These are phyloP conservation scores for Epinotia nisella DNA, from an alignment of 2,888 invertebrate genomes.

Conservation along the genomic window DNA sequence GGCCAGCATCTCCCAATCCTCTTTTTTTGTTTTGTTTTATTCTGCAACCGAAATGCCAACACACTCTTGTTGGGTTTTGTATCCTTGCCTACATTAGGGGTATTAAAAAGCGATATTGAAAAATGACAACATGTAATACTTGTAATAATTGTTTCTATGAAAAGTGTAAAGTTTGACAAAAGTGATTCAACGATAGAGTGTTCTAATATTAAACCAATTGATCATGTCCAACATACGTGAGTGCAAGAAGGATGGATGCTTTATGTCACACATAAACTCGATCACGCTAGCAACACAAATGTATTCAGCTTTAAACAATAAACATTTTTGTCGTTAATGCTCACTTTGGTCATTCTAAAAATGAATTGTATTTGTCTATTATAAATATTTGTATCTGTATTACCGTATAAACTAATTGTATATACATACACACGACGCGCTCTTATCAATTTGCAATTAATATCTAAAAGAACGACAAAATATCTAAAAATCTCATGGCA, in stretches of 20 bases:
- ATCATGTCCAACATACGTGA: no score
- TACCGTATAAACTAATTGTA: not conserved
- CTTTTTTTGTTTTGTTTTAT: slow-evolving; percentile 51
- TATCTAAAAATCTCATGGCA: no score
- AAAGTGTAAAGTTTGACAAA: slow-evolving; percentile 70
- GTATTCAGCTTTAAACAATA: not conserved
- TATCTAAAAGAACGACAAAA: not conserved
- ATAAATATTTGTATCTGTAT: not conserved
- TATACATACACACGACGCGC: not conserved
- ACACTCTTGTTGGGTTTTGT: slow-evolving; percentile 66
- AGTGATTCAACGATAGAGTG: slow-evolving; percentile 45
- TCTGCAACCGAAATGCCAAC: slow-evolving; percentile 43
- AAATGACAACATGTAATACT: slow-evolving; percentile 25
- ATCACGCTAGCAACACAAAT: no score
- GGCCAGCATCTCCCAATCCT: slow-evolving; percentile 50
- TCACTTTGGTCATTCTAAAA: slow-evolving; percentile 20
- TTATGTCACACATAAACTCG: no score
- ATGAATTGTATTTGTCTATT: not conserved
- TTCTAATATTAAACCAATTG: not conserved
- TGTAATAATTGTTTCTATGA: slow-evolving; percentile 55
- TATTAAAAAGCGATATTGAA: not conserved
- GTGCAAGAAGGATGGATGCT: no score
- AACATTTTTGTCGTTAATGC: no score
- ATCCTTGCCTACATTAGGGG: slow-evolving; percentile 44
- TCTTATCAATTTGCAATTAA: not conserved